phyloP scores from a whole-genome alignment of 2,797 vertebrate species.

The Anas capensis region DNA sequence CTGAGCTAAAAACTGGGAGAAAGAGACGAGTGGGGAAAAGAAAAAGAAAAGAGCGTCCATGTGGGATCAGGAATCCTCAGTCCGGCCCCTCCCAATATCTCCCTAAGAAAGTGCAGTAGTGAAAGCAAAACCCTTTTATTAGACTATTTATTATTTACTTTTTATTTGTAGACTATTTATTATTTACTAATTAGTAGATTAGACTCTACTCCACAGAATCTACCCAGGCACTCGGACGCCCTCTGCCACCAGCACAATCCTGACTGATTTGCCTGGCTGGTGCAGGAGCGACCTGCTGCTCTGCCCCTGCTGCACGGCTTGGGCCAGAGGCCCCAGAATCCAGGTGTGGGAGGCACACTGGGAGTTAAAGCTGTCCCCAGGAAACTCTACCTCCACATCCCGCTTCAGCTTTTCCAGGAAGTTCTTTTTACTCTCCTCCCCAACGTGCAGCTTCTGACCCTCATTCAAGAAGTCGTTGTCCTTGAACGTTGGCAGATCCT shows the following conservation, averaged over 20 bases:
- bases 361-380: background rate
- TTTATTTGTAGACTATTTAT: no score
- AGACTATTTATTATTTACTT: background rate
- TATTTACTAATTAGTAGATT: no score
- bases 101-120: background rate
- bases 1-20: slow-evolving; percentile 88
- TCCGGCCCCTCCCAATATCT: background rate
- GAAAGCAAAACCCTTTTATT: background rate
- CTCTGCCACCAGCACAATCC: background rate
- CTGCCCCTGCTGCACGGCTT: background rate
- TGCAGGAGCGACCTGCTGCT: background rate
- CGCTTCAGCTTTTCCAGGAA: slow-evolving; percentile 94
- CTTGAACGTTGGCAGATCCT: slow-evolving; percentile 95
- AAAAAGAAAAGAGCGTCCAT: background rate
- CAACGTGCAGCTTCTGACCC: slow-evolving; percentile 92
- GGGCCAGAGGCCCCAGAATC: background rate
- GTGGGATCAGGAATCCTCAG: accelerated
- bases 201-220: background rate
- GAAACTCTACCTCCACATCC: slow-evolving; percentile 88
- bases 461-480: slow-evolving; percentile 97
- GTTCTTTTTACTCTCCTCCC: slow-evolving; percentile 95
- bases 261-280: background rate
- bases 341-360: accelerated
- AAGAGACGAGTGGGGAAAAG: background rate
- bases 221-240: accelerated